A percentile compares a stretch with the other conserved stretches of the same genome.
Conservation (phyloP, 2,888 invertebrate species). For the Xestobium rufovillosum region DNA sequence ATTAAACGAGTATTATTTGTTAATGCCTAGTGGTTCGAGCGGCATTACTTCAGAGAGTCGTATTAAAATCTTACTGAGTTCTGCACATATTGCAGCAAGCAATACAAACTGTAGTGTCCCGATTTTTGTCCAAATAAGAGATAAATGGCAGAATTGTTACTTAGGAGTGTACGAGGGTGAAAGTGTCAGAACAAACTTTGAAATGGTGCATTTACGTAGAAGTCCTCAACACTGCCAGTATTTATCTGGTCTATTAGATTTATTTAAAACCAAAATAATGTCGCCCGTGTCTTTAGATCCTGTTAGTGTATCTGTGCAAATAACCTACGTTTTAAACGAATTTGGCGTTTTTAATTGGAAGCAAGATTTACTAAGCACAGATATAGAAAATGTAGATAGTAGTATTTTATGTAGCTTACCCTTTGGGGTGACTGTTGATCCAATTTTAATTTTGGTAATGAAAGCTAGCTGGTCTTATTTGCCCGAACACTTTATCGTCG, state of each 20-base stretch:
- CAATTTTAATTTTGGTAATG: constrained; percentile 67
- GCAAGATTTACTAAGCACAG: constrained; percentile 50
- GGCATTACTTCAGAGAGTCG: constrained; percentile 60
- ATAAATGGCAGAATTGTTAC: constrained; percentile 73
- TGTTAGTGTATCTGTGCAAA: constrained; percentile 64
- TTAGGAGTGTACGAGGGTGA: constrained; percentile 71
- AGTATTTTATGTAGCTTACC: constrained; percentile 57
- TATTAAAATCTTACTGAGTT: constrained; percentile 73
- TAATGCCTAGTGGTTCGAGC: constrained; percentile 55
- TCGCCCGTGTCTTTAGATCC: constrained; percentile 53
- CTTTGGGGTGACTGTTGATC: constrained; percentile 79
- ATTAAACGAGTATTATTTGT: constrained; percentile 70
- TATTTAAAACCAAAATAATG: constrained; percentile 88
- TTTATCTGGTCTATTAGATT: constrained; percentile 70
- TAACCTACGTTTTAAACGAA: constrained; percentile 55
- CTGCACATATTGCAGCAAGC: constrained; percentile 70
- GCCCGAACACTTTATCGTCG: constrained; percentile 77
- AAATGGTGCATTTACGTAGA: constrained; percentile 79
- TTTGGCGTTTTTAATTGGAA: constrained; percentile 54
- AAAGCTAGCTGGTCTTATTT: constrained; percentile 83
- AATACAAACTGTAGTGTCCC: constrained; percentile 78
- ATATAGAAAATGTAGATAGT: constrained; percentile 49
- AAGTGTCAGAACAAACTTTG: constrained; percentile 73
- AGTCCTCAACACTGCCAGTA: constrained; percentile 76
- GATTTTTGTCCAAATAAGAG: constrained; percentile 78